These are phyloP conservation scores for Thunnus maccoyii DNA, from an alignment of 2,113 vertebrate genomes.

Conservation along the genomic window DNA sequence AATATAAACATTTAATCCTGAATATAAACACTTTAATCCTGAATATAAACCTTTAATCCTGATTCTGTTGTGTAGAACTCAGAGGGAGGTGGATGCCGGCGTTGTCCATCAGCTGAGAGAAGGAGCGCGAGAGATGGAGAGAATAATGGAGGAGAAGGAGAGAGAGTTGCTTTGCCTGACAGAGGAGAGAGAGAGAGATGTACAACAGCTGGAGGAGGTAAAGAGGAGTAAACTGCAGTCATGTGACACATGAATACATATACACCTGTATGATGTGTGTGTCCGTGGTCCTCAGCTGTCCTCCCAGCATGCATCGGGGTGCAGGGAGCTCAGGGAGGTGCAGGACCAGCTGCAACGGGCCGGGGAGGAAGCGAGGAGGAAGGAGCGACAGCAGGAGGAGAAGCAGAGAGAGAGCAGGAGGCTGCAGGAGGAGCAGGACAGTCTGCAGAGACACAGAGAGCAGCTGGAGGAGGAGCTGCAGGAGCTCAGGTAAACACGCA, in stretches of 20 bases:
- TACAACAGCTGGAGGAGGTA: conserved; percentile 82
- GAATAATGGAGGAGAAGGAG: conserved; percentile 72
- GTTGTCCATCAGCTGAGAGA: conserved; percentile 35
- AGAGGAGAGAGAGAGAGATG: conserved; percentile 67
- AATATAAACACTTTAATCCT: too few relatives aligned
- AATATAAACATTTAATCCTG: too few relatives aligned
- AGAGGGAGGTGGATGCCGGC: conserved; percentile 3
- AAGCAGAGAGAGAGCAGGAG: conserved; percentile 79
- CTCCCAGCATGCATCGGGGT: conserved; percentile 68
- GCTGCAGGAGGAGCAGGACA: conserved; percentile 79
- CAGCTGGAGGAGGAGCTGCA: conserved; percentile 81
- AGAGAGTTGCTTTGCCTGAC: conserved; percentile 26
- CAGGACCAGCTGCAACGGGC: conserved; percentile 66
- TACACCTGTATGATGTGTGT: neutral
- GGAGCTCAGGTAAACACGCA: conserved; percentile 83
- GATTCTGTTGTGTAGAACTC: neutral
- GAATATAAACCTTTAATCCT: too few relatives aligned
- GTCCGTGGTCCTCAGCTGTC: conserved; percentile 71
- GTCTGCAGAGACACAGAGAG: conserved; percentile 72
- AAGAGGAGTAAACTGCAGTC: conserved; percentile 23
- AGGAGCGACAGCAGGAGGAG: conserved; percentile 79
- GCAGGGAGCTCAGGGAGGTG: conserved; percentile 75
- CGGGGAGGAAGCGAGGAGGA: conserved; percentile 60
- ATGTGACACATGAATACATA: neutral
- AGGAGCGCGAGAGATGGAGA: conserved; percentile 60